Evolutionary conservation across 2,888 invertebrate genomes (phyloP), one percentile per base, ranked within the genome.

Genomic region (Chaitophorus viminalis): DNA sequence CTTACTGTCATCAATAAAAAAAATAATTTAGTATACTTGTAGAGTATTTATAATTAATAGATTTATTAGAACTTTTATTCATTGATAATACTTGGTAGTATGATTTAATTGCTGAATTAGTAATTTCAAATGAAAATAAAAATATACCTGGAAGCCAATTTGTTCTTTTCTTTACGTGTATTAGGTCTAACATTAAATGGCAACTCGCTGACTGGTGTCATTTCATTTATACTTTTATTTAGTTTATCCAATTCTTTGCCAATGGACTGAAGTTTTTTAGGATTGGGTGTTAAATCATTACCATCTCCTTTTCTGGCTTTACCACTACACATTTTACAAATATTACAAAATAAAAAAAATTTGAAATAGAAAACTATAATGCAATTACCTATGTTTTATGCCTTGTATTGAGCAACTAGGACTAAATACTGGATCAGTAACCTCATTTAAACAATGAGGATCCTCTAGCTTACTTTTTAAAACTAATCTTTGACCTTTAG

Each of bases 121-220:
- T 60, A 0, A 60, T 60, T 60, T 60, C 4, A 25, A 60, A 6
- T 60, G 21, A 60, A 60, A 60, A 1, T 60, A 60, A 25, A 46
- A 31, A 78, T n/a, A 33, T 91, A 93, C 93, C 93, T 94, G 0
- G 99, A 99, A 18, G 99, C 99, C 87, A 99, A 93, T 92, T 99
- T 99, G 92, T 99, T 99, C 91, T 99, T 99, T 92, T 99, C 99
- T 92, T 98, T 98, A 87, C 98, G 94, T n/a, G 97, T 97, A 91
- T 96, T 97, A 21, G 97, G 96, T 90, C 97, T 93, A 54, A 96
- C 95, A 91, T 96, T 96, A 91, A 96, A 96, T 74, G 98, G 98
- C 90, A 98, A 92, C 91, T 98, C 98, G 90, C 96, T 97, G 17
- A 98, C 97, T 9, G 98, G 98, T 85, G 97, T 97, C 96, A 99